Percentiles rank a stretch among this genome's conserved stretches.
Evolutionary conservation across 2,113 vertebrate species (phyloP).

Genomic region (Ictidomys tridecemlineatus): DNA sequence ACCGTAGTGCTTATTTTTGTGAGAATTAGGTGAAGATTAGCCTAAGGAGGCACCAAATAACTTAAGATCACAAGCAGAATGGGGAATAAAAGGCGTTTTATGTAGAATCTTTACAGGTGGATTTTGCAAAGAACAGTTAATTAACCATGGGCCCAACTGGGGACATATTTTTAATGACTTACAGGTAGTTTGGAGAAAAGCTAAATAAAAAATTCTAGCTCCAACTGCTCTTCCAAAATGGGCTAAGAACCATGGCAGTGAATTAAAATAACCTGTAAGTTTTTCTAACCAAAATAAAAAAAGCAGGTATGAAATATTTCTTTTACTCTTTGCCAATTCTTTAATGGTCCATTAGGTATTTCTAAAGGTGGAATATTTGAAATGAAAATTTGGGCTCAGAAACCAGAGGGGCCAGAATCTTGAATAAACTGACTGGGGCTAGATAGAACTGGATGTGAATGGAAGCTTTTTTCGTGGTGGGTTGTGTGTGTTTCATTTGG

Average conservation of each 20-base stretch:
- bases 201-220: slow-evolving; percentile 56
- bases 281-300: slow-evolving; percentile 80
- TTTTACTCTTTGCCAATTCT: slow-evolving; percentile 73
- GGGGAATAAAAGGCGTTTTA: slow-evolving; percentile 73
- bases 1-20: slow-evolving; percentile 58
- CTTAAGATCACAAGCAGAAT: slow-evolving; percentile 66
- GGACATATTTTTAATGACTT: slow-evolving; percentile 68
- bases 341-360: slow-evolving; percentile 75
- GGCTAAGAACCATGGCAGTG: slow-evolving; percentile 52
- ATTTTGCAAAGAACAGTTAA: slow-evolving; percentile 71
- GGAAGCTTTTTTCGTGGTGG: slow-evolving; percentile 33
- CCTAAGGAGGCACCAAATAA: slow-evolving; percentile 56
- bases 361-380: slow-evolving; percentile 69
- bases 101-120: slow-evolving; percentile 65
- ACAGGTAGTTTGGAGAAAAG: slow-evolving; percentile 69
- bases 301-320: slow-evolving; percentile 71
- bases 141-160: slow-evolving; percentile 62
- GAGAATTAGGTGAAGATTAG: slow-evolving; percentile 70
- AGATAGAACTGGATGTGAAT: slow-evolving; percentile 63
- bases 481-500: slow-evolving; percentile 72
- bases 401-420: slow-evolving; percentile 53
- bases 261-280: slow-evolving; percentile 73
- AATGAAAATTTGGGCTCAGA: slow-evolving; percentile 72
- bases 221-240: slow-evolving; percentile 63
- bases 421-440: slow-evolving; percentile 47